Evolutionary conservation across 2,888 invertebrate species (phyloP).

Genomic region (Cataglyphis altisquamis): DNA sequence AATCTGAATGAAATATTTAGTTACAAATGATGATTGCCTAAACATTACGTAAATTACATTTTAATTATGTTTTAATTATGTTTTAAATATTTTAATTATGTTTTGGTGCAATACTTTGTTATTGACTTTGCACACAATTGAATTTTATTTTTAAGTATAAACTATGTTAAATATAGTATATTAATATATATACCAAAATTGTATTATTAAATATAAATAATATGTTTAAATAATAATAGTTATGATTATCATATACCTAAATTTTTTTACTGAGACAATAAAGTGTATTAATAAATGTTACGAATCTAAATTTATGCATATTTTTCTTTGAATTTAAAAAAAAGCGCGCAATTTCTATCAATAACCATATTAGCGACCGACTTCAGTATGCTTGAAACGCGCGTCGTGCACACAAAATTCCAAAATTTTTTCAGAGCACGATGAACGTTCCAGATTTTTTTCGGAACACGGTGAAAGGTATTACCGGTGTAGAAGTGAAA

Average conservation of each 20-base stretch:
- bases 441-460: conserved; percentile 46
- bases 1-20: not conserved
- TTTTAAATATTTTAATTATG: not conserved
- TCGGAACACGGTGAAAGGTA: conserved; percentile 38
- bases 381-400: not conserved
- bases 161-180: not conserved
- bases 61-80: not conserved
- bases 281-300: not conserved
- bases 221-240: not conserved
- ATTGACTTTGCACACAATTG: not conserved
- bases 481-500: conserved; percentile 60
- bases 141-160: not conserved
- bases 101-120: not conserved
- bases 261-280: not conserved
- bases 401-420: not conserved
- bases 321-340: not conserved
- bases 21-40: not conserved
- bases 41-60: not conserved
- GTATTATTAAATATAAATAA: not conserved
- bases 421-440: not conserved
- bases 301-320: not conserved
- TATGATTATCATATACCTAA: not conserved
- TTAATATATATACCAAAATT: not conserved
- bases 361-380: not conserved
- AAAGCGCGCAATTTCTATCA: not conserved